Evolutionary conservation across 2,797 vertebrate genomes (phyloP), one percentile per base, ranked within the genome.

Genomic region (Coregonus ussuriensis): DNA sequence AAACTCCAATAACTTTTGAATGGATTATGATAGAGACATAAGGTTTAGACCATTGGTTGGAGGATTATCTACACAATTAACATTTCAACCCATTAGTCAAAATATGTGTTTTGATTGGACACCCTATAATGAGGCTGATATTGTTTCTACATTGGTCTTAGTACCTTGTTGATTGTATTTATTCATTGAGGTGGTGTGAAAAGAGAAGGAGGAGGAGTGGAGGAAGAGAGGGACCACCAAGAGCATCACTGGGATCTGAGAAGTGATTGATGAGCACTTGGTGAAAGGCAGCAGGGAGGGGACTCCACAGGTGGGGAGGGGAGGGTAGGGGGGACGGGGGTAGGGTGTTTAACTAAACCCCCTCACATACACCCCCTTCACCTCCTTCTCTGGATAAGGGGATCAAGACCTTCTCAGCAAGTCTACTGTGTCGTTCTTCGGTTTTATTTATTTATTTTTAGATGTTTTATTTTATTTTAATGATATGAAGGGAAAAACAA

Each of bases 171-270:
- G 41, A 11, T 47, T 21, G 35, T 37, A 83, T 81, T 85, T 89
- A 86, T 88, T 85, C 87, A 86, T 83, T 79, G 35, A 35, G 25
- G 69, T 25, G 56, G 56, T 47, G 56, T 25, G 54, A 62, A 25
- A 86, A 87, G 78, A 84, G 41, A 2, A 86, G 88, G 82, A 91
- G 91, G 86, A 70, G 69, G 70, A 79, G 65, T 66, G 52, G 69
- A 78, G 62, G 77, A 77, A 66, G 69, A 76, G 25, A 71, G 91
- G 88, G 85, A 89, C 87, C 91, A 92, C 91, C 92, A 93, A 91
- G 91, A 93, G 92, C 89, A 89, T 90, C 90, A 91, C 86, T 91
- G 92, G 92, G 91, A 93, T 93, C 84, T 89, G 88, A 93, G 90
- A 86, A 91, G 90, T 93, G 93, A 94, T 93, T 90, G 92, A 94